Percentiles rank a stretch among this genome's conserved stretches.
Evolutionary conservation across 1,140 invertebrate genomes (phyloP).

Genomic region (Homarus americanus): DNA sequence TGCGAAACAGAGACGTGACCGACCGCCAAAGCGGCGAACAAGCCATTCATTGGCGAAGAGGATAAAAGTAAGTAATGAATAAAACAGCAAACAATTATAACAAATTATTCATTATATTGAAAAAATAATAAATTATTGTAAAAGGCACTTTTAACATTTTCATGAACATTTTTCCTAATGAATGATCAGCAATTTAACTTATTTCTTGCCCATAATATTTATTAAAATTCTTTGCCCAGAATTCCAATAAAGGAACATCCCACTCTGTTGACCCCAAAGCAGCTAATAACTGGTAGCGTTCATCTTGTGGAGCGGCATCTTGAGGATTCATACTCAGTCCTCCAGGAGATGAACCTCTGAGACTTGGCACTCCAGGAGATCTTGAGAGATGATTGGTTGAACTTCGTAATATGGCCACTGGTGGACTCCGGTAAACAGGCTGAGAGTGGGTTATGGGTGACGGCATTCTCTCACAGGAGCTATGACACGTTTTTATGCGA

Average conservation of each 20-base stretch:
- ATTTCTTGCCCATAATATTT: slow-evolving; percentile 1
- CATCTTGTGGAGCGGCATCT: slow-evolving; percentile 43
- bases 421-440: not conserved
- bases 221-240: slow-evolving; percentile 49
- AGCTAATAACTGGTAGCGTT: slow-evolving; percentile 34
- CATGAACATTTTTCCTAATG: too few relatives aligned
- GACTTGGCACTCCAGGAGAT: not conserved
- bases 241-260: slow-evolving; percentile 51
- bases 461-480: not conserved
- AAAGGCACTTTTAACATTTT: too few relatives aligned
- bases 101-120: too few relatives aligned
- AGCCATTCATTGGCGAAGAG: too few relatives aligned
- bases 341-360: slow-evolving; percentile 31
- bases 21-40: too few relatives aligned
- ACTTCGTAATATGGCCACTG: slow-evolving; percentile 26
- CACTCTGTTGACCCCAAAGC: slow-evolving; percentile 48
- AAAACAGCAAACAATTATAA: too few relatives aligned
- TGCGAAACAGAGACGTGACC: too few relatives aligned
- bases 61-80: too few relatives aligned
- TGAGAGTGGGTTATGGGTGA: not conserved
- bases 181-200: too few relatives aligned
- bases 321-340: not conserved
- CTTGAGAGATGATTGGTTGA: slow-evolving; percentile 2
- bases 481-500: not conserved
- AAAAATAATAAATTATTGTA: too few relatives aligned